These are phyloP conservation scores for Beaufortia kweichowensis DNA, from an alignment of 2,113 vertebrate genomes.

Conservation along the genomic window DNA sequence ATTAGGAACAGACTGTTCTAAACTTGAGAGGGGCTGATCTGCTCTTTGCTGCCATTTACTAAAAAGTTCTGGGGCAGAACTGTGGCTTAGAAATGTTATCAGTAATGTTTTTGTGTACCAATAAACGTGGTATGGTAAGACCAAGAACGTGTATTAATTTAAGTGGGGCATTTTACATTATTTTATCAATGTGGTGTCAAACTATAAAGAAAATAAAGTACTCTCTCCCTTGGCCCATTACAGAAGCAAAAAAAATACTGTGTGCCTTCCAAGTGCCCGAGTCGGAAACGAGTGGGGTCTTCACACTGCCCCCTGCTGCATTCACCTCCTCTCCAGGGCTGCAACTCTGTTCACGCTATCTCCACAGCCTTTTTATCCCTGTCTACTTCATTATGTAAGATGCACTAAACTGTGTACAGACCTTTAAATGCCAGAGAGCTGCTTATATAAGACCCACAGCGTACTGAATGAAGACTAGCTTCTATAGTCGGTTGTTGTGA, in stretches of 20 bases:
- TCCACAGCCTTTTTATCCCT: background rate
- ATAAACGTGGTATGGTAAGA: too few relatives aligned
- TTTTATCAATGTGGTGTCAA: too few relatives aligned
- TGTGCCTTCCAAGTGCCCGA: background rate
- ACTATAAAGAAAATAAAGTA: background rate
- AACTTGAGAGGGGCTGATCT: background rate
- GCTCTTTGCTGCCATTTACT: background rate
- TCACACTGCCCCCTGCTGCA: background rate
- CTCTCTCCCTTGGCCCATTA: background rate
- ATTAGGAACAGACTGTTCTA: background rate
- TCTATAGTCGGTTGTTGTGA: background rate
- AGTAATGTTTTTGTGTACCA: too few relatives aligned
- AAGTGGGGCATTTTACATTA: too few relatives aligned
- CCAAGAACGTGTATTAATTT: too few relatives aligned
- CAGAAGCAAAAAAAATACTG: background rate
- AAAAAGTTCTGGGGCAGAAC: background rate
- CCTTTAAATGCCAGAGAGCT: constrained; percentile 43
- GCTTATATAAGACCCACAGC: constrained; percentile 66
- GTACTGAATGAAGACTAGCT: background rate
- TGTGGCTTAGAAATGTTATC: too few relatives aligned
- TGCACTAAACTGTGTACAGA: constrained; percentile 41
- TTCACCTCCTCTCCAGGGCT: background rate
- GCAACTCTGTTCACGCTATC: background rate
- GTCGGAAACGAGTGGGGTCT: background rate
- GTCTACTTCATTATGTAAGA: constrained; percentile 63